Conservation (phyloP, 2,113 vertebrate genomes). For the Reinhardtius hippoglossoides region DNA sequence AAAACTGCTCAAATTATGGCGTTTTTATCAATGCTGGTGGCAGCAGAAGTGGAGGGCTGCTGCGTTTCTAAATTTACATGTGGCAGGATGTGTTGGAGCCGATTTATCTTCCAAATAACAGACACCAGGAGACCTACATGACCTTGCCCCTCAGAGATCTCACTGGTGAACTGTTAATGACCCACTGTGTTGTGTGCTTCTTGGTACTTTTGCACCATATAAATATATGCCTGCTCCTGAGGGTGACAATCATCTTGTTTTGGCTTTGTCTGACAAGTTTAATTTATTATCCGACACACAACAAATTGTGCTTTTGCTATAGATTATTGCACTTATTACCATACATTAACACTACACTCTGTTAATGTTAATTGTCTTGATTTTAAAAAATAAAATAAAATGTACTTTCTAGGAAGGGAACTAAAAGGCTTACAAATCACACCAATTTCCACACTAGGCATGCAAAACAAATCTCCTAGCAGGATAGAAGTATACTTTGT, state of each 20-base stretch:
- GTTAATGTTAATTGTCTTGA: too few relatives aligned
- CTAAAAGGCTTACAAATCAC: too few relatives aligned
- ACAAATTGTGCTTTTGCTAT: neutral
- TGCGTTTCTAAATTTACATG: constrained; percentile 66
- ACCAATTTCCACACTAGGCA: too few relatives aligned
- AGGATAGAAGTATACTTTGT: too few relatives aligned
- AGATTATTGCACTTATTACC: neutral
- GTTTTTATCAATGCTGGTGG: constrained; percentile 62
- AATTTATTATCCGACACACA: constrained; percentile 5
- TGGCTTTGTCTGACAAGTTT: constrained; percentile 9
- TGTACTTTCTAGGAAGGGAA: too few relatives aligned
- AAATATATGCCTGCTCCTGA: constrained; percentile 15
- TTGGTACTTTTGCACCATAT: constrained; percentile 5
- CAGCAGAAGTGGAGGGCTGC: constrained; percentile 11
- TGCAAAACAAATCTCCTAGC: too few relatives aligned
- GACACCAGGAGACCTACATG: constrained; percentile 38
- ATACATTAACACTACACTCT: too few relatives aligned
- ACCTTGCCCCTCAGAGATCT: constrained; percentile 22
- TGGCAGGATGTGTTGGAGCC: constrained; percentile 60
- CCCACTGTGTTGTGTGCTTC: neutral
- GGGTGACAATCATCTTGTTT: constrained; percentile 40
- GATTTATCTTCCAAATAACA: constrained; percentile 51
- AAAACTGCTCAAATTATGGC: constrained; percentile 57
- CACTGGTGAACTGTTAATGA: constrained; percentile 47
- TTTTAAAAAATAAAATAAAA: too few relatives aligned